Evolutionary conservation across 2,113 vertebrate species (phyloP).

Genomic region (Gavialis gangeticus): DNA sequence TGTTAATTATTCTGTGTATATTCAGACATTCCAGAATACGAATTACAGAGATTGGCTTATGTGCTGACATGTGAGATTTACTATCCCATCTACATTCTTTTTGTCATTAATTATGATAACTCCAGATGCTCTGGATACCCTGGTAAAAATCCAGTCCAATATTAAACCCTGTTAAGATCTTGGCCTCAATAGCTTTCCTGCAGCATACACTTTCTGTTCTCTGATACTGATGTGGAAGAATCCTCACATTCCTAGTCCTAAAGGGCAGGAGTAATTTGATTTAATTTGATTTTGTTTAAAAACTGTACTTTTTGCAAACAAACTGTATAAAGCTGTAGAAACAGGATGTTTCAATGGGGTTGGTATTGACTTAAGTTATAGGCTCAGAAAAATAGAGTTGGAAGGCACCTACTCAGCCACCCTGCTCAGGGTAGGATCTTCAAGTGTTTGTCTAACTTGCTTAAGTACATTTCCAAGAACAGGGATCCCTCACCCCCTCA

Average conservation of each 20-base stretch:
- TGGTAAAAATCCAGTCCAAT: no score
- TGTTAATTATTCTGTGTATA: neutral
- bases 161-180: neutral
- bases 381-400: no score
- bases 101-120: no score
- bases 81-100: no score
- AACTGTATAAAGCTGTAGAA: neutral
- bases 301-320: neutral
- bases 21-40: neutral
- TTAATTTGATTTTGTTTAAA: neutral
- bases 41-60: neutral
- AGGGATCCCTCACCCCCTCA: no score
- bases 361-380: no score
- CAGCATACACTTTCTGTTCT: neutral
- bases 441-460: no score
- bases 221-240: neutral
- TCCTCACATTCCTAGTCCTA: neutral
- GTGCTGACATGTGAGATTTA: neutral
- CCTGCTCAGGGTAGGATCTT: no score
- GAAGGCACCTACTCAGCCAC: no score
- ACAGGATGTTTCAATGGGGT: neutral
- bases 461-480: no score
- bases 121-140: no score
- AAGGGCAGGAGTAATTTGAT: neutral
- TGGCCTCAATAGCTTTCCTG: neutral